A percentile compares a stretch with the other conserved stretches of the same genome.
Conservation (phyloP, 2,888 invertebrate genomes). For the Drosophila gaucha region DNA sequence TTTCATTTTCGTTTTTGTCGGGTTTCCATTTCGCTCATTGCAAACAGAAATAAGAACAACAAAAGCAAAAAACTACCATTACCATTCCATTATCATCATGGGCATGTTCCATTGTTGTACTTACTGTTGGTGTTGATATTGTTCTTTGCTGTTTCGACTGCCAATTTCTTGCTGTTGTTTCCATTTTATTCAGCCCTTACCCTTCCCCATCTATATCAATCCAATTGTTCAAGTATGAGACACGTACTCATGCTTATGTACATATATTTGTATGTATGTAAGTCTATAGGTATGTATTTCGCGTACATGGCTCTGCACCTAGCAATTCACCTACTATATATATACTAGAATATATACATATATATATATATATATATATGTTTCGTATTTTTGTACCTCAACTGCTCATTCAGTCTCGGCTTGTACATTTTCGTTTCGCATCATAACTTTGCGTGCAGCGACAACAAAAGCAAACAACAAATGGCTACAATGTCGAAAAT, state of each 20-base stretch:
- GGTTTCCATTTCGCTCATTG: conserved; percentile 63
- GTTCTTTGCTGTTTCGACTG: conserved; percentile 33
- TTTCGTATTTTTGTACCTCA: conserved; percentile 18
- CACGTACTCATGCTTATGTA: conserved; percentile 35
- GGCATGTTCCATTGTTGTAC: conserved; percentile 50
- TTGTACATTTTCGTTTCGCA: conserved; percentile 77
- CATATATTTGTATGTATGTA: no score
- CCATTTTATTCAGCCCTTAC: conserved; percentile 13
- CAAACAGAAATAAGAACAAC: conserved; percentile 20
- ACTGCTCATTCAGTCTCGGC: conserved; percentile 61
- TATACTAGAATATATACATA: not conserved
- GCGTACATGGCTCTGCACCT: not conserved
- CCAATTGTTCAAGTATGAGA: conserved; percentile 6
- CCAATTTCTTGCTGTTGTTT: conserved; percentile 49
- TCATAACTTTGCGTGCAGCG: conserved; percentile 70
- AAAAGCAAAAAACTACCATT: conserved; percentile 54
- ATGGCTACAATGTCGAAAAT: conserved; percentile 58
- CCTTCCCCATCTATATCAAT: conserved; percentile 3
- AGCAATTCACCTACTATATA: not conserved
- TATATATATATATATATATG: conserved; percentile 2
- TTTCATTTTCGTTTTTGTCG: conserved; percentile 70
- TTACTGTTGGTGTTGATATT: conserved; percentile 9
- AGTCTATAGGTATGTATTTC: no score
- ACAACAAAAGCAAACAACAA: conserved; percentile 35
- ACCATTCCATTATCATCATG: conserved; percentile 68